Conservation (phyloP, 2,888 invertebrate genomes). For the Eristalinus aeneus region DNA sequence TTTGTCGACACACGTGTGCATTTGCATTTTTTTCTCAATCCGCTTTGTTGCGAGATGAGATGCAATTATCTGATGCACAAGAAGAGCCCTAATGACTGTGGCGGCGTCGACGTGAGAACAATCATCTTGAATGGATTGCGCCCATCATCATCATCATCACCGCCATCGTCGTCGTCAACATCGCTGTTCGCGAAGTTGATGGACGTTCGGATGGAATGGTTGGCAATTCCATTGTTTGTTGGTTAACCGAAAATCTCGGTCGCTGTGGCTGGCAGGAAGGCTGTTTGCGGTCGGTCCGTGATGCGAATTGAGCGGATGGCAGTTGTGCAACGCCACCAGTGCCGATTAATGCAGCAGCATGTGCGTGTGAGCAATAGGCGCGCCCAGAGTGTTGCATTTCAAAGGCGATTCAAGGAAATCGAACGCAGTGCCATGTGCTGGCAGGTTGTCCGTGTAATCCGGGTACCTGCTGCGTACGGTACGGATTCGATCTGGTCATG, state of each 20-base stretch:
- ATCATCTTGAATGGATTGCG: constrained; percentile 31
- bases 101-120: constrained; percentile 22
- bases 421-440: neutral
- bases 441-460: neutral
- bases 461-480: neutral
- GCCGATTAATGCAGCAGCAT: neutral
- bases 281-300: neutral
- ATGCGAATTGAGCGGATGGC: neutral
- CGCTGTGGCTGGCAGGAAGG: neutral
- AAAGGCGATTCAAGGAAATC: neutral
- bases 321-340: neutral
- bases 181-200: neutral
- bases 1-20: neutral
- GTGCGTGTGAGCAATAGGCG: neutral
- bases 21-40: neutral
- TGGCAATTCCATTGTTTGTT: neutral
- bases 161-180: neutral
- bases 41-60: neutral
- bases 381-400: neutral
- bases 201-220: neutral
- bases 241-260: neutral
- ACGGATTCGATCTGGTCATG: neutral
- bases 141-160: neutral
- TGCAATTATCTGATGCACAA: neutral
- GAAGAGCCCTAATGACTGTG: constrained; percentile 11